Evolutionary conservation across 2,113 vertebrate genomes (phyloP).

Genomic region (Cephalophus harveyi): DNA sequence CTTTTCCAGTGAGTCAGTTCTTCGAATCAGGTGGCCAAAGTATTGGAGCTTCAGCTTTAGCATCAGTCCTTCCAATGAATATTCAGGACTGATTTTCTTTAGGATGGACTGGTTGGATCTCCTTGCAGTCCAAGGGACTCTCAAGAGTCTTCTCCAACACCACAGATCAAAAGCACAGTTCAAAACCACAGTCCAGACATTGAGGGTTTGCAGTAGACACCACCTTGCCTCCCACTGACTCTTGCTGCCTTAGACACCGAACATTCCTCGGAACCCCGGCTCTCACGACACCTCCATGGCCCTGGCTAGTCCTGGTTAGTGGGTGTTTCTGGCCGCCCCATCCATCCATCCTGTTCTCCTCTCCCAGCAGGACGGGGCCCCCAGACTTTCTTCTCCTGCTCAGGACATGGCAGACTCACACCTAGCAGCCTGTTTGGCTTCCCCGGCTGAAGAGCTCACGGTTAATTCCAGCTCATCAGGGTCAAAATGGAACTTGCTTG

Average conservation of each 20-base stretch:
- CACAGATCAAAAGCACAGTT: not conserved
- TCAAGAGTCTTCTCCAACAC: not conserved
- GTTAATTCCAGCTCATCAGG: not conserved
- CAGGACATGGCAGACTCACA: not conserved
- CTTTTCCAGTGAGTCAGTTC: not conserved
- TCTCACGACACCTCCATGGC: not conserved
- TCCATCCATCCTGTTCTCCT: not conserved
- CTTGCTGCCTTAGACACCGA: not conserved
- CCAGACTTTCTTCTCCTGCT: not conserved
- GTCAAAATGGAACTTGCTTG: not conserved
- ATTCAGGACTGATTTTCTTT: not conserved
- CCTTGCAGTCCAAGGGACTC: not conserved
- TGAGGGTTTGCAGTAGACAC: not conserved
- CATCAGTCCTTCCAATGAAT: not conserved
- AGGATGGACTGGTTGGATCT: not conserved
- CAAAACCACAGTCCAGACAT: not conserved
- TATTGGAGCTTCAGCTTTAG: not conserved
- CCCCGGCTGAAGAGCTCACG: not conserved
- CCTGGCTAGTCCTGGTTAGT: not conserved
- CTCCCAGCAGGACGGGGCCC: not conserved
- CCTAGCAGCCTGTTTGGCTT: not conserved
- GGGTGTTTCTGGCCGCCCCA: rapidly evolving
- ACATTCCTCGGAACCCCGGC: rapidly evolving
- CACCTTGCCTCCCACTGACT: not conserved
- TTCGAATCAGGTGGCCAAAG: not conserved